Evolutionary conservation across 2,888 invertebrate species (phyloP).

Genomic region (Orthonychiurus folsomi): DNA sequence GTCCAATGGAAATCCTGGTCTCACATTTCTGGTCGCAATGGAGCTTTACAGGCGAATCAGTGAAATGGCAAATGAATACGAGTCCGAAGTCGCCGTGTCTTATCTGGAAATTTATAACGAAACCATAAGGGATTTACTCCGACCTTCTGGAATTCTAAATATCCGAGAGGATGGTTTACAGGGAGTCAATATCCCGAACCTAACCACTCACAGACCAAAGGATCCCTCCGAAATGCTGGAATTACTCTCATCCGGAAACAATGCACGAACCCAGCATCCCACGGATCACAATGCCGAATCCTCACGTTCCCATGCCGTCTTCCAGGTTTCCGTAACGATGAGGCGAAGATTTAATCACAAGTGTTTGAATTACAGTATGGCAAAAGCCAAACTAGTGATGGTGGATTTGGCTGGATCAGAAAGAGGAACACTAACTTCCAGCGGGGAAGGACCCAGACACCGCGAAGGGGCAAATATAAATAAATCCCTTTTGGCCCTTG

Average conservation of each 20-base stretch:
- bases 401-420: slow-evolving; percentile 92
- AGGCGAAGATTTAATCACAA: slow-evolving; percentile 16
- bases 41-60: slow-evolving; percentile 71
- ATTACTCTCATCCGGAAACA: slow-evolving; percentile 72
- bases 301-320: slow-evolving; percentile 91
- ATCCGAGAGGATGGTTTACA: slow-evolving; percentile 48
- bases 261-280: slow-evolving; percentile 82
- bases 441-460: slow-evolving; percentile 68
- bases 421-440: slow-evolving; percentile 59
- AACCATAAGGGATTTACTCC: slow-evolving; percentile 73
- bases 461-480: slow-evolving; percentile 92
- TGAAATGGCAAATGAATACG: slow-evolving; percentile 57
- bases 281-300: slow-evolving; percentile 92
- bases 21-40: slow-evolving; percentile 80
- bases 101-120: slow-evolving; percentile 79
- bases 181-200: slow-evolving; percentile 72
- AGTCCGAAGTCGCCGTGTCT: slow-evolving; percentile 75
- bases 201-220: slow-evolving; percentile 63
- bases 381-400: slow-evolving; percentile 48
- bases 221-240: slow-evolving; percentile 65
- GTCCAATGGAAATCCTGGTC: slow-evolving; percentile 62
- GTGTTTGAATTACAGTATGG: slow-evolving; percentile 14
- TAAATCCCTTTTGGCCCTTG: slow-evolving; percentile 76
- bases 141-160: slow-evolving; percentile 56
- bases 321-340: slow-evolving; percentile 55